Conservation (phyloP, 2,797 vertebrate species). For the Enteromius mattozi region DNA sequence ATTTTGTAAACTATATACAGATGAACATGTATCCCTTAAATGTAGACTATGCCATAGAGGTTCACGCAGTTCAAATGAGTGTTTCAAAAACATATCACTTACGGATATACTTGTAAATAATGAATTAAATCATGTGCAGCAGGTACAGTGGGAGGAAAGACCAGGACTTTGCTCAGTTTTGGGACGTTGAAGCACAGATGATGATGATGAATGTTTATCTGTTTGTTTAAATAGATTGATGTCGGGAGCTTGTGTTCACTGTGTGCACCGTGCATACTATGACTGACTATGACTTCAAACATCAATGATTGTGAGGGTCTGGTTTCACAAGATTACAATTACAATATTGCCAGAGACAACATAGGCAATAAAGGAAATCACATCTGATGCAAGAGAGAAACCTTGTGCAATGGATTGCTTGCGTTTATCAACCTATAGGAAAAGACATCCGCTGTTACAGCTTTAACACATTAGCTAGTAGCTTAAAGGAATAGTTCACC, state of each 20-base stretch:
- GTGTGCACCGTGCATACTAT: neutral
- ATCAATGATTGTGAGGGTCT: neutral
- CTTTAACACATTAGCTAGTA: neutral
- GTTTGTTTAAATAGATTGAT: neutral
- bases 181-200: neutral
- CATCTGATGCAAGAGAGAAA: slow-evolving; percentile 6
- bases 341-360: neutral
- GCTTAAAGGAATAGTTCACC: neutral
- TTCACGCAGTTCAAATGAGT: neutral
- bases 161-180: neutral
- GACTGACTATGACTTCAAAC: slow-evolving; percentile 4
- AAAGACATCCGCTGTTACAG: neutral
- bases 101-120: slow-evolving; percentile 14
- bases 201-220: neutral
- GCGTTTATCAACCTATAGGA: neutral
- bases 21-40: neutral
- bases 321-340: neutral
- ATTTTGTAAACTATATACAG: slow-evolving; percentile 17
- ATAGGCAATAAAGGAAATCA: slow-evolving; percentile 10
- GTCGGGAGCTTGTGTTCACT: neutral
- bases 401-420: neutral
- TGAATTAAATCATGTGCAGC: neutral
- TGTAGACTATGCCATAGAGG: neutral
- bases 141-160: neutral
- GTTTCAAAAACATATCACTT: neutral